phyloP scores from a whole-genome alignment of 2,797 vertebrate genomes.

The Pipistrellus pipistrellus region DNA sequence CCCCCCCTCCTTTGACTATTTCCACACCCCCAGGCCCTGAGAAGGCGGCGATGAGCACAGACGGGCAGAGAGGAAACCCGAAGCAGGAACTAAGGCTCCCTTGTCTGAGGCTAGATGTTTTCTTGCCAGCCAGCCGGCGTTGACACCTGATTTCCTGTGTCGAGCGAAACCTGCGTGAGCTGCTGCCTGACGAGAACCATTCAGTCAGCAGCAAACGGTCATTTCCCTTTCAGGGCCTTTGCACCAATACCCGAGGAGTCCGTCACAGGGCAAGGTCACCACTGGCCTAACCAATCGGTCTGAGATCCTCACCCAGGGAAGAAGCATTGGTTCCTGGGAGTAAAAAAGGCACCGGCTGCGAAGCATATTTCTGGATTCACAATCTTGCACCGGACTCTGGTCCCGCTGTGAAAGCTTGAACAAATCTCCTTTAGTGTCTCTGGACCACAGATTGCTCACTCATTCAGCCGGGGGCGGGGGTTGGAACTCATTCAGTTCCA shows the following conservation, averaged over 20 bases:
- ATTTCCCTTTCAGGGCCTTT: conserved; percentile 15
- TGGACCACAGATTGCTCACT: conserved; percentile 21
- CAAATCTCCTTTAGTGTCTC: background rate
- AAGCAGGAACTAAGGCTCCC: background rate
- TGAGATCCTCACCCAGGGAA: conserved; percentile 9
- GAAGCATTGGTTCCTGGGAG: background rate
- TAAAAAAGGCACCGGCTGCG: background rate
- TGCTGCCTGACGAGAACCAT: background rate
- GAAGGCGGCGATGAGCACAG: background rate
- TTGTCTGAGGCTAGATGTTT: conserved; percentile 22
- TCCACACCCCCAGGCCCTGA: background rate
- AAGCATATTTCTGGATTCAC: conserved; percentile 36
- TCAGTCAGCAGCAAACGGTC: background rate
- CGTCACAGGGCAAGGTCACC: background rate
- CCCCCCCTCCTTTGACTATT: background rate
- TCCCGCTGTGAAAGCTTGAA: background rate
- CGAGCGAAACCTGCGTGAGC: background rate
- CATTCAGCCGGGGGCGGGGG: background rate
- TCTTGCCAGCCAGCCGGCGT: background rate
- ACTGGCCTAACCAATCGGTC: background rate
- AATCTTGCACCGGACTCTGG: background rate
- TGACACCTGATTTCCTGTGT: conserved; percentile 17
- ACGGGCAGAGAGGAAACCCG: background rate
- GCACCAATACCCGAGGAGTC: background rate
- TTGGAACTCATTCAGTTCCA: background rate